Conservation (phyloP, 1,140 invertebrate species). For the Saccostrea cuccullata region DNA sequence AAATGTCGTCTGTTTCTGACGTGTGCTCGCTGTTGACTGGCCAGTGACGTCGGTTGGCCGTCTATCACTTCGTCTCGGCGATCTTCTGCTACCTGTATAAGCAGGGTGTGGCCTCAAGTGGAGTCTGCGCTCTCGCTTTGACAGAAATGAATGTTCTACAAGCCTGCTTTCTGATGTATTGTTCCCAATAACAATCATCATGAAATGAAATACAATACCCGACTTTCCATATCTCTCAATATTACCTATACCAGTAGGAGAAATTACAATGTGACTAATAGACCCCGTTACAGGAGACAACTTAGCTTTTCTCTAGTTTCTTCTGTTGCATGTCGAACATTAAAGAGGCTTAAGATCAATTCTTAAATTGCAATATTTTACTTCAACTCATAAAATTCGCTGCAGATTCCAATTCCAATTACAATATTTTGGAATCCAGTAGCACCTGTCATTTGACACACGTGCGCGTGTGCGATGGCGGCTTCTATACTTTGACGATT, state of each 20-base stretch:
- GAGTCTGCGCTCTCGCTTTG: constrained; percentile 16
- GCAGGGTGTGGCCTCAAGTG: constrained; percentile 13
- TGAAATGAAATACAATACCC: constrained; percentile 28
- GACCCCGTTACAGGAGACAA: background rate
- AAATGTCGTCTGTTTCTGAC: background rate
- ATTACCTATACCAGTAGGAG: constrained; percentile 5
- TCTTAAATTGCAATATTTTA: background rate
- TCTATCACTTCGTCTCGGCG: background rate
- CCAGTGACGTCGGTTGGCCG: background rate
- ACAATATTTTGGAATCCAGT: constrained; percentile 13
- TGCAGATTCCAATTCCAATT: background rate
- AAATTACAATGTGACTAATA: background rate
- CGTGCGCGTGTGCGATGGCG: background rate
- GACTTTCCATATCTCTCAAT: constrained; percentile 20
- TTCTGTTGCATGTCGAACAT: background rate
- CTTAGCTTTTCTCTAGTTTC: background rate
- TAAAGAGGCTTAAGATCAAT: constrained; percentile 9
- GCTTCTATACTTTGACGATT: background rate
- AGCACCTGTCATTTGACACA: background rate
- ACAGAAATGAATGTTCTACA: background rate
- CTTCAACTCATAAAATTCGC: constrained; percentile 24
- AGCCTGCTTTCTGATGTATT: constrained; percentile 26
- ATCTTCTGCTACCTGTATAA: background rate
- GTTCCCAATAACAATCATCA: constrained; percentile 35
- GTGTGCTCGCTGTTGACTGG: no score